Conservation (phyloP, 2,888 invertebrate species). For the Platycheirus albimanus region DNA sequence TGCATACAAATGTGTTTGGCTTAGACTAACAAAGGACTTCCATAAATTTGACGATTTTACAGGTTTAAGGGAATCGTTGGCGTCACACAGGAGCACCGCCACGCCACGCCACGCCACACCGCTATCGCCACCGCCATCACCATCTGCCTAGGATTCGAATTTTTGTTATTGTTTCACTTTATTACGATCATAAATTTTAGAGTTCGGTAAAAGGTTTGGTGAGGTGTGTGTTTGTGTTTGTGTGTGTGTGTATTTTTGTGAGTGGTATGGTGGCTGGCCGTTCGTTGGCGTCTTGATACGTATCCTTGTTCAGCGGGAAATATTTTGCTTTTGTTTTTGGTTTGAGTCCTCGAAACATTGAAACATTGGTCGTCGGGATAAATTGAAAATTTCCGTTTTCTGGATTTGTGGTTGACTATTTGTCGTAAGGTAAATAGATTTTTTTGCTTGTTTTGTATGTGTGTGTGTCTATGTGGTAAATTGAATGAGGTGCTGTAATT, state of each 20-base stretch:
- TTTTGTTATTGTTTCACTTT: slow-evolving; percentile 54
- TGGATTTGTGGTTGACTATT: slow-evolving; percentile 33
- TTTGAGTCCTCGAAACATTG: background rate
- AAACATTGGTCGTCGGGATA: slow-evolving; percentile 7
- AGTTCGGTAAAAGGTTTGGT: slow-evolving; percentile 1
- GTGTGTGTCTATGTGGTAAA: background rate
- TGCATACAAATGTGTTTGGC: slow-evolving; percentile 13
- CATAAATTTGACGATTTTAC: slow-evolving; percentile 22
- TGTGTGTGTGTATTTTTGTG: no score
- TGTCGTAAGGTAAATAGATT: slow-evolving; percentile 19
- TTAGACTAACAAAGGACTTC: slow-evolving; percentile 24
- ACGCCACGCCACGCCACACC: background rate
- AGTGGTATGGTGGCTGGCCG: background rate
- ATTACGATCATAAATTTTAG: slow-evolving; percentile 61
- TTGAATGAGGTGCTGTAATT: slow-evolving; percentile 27
- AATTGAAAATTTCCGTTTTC: slow-evolving; percentile 47
- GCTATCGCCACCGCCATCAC: no score
- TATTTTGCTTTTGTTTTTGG: no score
- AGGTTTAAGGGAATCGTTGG: background rate
- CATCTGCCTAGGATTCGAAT: slow-evolving; percentile 59
- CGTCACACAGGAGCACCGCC: background rate
- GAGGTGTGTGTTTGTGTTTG: no score
- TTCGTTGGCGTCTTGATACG: background rate
- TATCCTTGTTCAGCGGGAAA: background rate
- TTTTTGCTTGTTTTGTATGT: background rate